These are phyloP conservation scores for Cricetomys ansorgei DNA, from an alignment of 2,113 vertebrate species.

Conservation along the genomic window DNA sequence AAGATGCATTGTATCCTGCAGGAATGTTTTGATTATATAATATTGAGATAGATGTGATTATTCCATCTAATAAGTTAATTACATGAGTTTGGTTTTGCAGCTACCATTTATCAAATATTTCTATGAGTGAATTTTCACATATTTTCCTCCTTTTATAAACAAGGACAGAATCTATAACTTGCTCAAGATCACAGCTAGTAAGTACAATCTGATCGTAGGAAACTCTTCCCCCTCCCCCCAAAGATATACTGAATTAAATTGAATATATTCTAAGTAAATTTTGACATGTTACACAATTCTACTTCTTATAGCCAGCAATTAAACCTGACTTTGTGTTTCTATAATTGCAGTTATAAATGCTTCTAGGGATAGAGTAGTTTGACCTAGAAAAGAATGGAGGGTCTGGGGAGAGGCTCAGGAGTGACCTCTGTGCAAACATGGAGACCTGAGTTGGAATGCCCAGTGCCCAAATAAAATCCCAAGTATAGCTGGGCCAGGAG, in stretches of 20 bases:
- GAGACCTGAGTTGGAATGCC: background rate
- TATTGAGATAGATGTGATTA: conserved; percentile 23
- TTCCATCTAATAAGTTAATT: conserved; percentile 47
- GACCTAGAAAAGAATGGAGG: background rate
- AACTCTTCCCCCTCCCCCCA: background rate
- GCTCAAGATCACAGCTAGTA: background rate
- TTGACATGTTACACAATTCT: background rate
- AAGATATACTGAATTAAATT: conserved; percentile 28
- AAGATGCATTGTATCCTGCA: background rate
- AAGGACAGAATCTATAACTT: background rate
- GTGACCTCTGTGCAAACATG: background rate
- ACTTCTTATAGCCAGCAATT: conserved; percentile 27
- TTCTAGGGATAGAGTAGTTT: conserved; percentile 39
- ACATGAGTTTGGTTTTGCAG: conserved; percentile 38
- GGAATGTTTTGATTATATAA: conserved; percentile 40
- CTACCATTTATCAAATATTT: conserved; percentile 21
- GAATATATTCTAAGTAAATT: conserved; percentile 52
- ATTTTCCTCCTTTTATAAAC: conserved; percentile 3
- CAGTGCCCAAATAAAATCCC: background rate
- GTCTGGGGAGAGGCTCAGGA: background rate
- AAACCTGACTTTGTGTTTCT: conserved; percentile 21
- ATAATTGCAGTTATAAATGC: conserved; percentile 22
- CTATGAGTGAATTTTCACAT: background rate
- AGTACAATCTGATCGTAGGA: conserved; percentile 21
- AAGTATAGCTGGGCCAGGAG: background rate